These are phyloP conservation scores for Gambusia affinis DNA, from an alignment of 2,113 vertebrate species.

Conservation along the genomic window DNA sequence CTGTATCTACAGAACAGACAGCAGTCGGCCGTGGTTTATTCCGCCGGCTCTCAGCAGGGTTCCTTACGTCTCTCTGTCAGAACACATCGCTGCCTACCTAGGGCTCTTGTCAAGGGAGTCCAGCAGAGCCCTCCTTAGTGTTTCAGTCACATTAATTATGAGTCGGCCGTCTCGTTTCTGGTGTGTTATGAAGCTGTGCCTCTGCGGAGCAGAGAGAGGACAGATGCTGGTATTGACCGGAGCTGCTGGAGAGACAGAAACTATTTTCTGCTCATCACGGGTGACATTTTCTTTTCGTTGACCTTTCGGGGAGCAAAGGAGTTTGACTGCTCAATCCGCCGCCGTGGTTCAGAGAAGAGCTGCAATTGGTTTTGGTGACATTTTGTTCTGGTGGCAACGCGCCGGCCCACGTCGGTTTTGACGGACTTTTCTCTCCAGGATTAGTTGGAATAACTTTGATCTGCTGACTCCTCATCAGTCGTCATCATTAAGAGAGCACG, in stretches of 20 bases:
- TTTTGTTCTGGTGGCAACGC: too few species aligned
- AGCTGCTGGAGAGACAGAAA: neutral
- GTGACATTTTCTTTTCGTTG: neutral
- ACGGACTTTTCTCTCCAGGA: neutral
- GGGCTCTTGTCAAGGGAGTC: conserved; percentile 19
- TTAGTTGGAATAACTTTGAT: neutral
- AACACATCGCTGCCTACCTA: conserved; percentile 6
- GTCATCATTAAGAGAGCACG: neutral
- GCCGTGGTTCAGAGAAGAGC: neutral
- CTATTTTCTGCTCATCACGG: neutral
- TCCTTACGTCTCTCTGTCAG: conserved; percentile 38
- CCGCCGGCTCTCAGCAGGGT: conserved; percentile 25
- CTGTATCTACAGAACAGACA: conserved; percentile 15
- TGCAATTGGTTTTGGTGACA: too few species aligned
- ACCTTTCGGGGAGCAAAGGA: neutral
- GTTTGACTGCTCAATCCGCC: neutral
- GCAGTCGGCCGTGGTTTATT: conserved; percentile 36
- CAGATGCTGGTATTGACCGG: conserved; percentile 14
- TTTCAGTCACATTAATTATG: conserved; percentile 21
- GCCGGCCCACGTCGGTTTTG: neutral
- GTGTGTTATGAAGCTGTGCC: neutral
- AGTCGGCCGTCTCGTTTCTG: conserved; percentile 10
- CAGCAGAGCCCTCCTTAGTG: conserved; percentile 11
- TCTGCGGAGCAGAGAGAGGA: neutral
- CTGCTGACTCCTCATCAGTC: neutral